phyloP scores from a whole-genome alignment of 2,113 vertebrate genomes.

The Abramis brama region DNA sequence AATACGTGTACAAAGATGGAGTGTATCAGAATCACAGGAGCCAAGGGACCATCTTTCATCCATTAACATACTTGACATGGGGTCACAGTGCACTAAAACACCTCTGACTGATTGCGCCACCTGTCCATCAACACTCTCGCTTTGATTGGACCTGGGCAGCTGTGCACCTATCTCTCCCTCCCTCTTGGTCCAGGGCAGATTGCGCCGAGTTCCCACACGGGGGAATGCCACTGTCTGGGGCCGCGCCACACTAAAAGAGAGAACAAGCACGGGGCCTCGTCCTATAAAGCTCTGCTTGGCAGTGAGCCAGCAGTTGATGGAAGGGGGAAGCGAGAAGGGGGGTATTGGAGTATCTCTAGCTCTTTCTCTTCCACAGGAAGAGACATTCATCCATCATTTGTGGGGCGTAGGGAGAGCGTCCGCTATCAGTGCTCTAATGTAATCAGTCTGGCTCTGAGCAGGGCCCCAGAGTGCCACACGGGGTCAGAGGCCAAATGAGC shows the following conservation, averaged over 20 bases:
- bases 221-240: conserved; percentile 65
- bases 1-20: conserved; percentile 27
- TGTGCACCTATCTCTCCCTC: conserved; percentile 61
- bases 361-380: conserved; percentile 52
- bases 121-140: conserved; percentile 60
- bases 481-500: conserved; percentile 32
- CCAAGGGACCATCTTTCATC: conserved; percentile 39
- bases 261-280: conserved; percentile 60
- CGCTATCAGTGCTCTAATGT: conserved; percentile 54
- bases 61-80: conserved; percentile 51
- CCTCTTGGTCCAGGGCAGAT: conserved; percentile 51
- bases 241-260: conserved; percentile 64
- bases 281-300: conserved; percentile 56
- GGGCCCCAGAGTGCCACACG: conserved; percentile 14
- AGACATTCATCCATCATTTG: conserved; percentile 45
- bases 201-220: conserved; percentile 30
- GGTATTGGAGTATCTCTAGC: conserved; percentile 62
- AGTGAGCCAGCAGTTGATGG: conserved; percentile 32
- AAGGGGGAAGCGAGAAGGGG: conserved; percentile 55
- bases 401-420: conserved; percentile 25
- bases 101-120: conserved; percentile 61
- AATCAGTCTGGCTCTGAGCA: conserved; percentile 49
- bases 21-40: conserved; percentile 37
- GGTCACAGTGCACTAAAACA: conserved; percentile 59
- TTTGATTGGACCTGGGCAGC: conserved; percentile 38